Conservation (phyloP, 2,113 vertebrate genomes). For the Electrona antarctica region DNA sequence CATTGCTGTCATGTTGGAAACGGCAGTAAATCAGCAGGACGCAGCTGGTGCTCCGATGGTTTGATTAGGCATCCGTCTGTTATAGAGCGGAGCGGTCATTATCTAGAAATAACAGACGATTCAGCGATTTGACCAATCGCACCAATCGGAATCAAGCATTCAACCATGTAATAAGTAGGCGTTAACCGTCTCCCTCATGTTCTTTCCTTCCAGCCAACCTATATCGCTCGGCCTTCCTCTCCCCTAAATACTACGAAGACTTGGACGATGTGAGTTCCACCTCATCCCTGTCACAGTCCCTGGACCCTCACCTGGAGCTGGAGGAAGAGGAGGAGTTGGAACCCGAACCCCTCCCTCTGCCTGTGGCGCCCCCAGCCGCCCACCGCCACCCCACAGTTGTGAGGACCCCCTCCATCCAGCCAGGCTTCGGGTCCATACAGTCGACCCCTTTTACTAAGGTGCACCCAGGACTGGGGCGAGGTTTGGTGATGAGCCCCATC, state of each 20-base stretch:
- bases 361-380: constrained; percentile 28
- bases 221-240: constrained; percentile 93
- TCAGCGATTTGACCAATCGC: no score
- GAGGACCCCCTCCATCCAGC: constrained; percentile 89
- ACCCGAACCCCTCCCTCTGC: constrained; percentile 39
- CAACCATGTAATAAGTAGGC: no score
- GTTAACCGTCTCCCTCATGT: background rate
- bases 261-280: constrained; percentile 92
- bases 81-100: no score
- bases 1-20: no score
- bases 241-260: constrained; percentile 91
- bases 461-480: constrained; percentile 49
- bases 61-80: no score
- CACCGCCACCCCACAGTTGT: constrained; percentile 86
- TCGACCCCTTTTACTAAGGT: constrained; percentile 80
- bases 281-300: constrained; percentile 85
- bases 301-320: constrained; percentile 79
- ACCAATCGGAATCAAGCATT: no score
- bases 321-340: constrained; percentile 79
- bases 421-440: constrained; percentile 80
- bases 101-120: no score
- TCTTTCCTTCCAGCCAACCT: constrained; percentile 82
- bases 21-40: no score
- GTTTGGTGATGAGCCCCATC: constrained; percentile 67
- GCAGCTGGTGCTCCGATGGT: no score